These are phyloP conservation scores for Steatornis caripensis DNA, from an alignment of 2,113 vertebrate genomes.

Conservation along the genomic window DNA sequence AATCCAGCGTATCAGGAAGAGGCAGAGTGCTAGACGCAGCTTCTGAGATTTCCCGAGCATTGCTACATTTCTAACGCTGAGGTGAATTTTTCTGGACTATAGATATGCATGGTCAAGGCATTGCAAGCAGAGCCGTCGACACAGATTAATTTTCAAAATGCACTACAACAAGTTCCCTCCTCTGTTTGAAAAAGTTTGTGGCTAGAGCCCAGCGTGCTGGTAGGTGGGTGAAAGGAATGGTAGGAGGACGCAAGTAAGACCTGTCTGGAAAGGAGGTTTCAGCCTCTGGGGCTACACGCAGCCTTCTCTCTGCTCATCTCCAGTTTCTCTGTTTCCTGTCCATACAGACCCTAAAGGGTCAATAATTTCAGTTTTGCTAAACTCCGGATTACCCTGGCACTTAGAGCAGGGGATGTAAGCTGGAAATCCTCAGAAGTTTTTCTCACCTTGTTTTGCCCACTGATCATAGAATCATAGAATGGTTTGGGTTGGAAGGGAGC, in stretches of 20 bases:
- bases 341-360: background rate
- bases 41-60: background rate
- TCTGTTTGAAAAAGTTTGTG: background rate
- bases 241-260: background rate
- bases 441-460: background rate
- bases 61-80: background rate
- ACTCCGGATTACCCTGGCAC: background rate
- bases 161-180: background rate
- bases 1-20: background rate
- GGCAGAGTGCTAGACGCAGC: background rate
- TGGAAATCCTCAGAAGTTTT: background rate
- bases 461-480: too few relatives aligned
- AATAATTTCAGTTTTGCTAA: background rate
- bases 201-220: background rate
- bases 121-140: accelerated
- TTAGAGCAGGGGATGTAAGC: background rate
- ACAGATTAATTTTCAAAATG: background rate
- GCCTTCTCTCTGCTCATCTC: background rate
- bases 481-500: too few relatives aligned
- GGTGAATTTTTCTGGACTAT: background rate
- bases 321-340: background rate
- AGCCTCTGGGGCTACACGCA: background rate
- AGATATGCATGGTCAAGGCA: background rate
- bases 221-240: background rate
- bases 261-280: background rate